A percentile compares a stretch with the other conserved stretches of the same genome.
Evolutionary conservation across 2,113 vertebrate species (phyloP).

Genomic region (Pantherophis guttatus): DNA sequence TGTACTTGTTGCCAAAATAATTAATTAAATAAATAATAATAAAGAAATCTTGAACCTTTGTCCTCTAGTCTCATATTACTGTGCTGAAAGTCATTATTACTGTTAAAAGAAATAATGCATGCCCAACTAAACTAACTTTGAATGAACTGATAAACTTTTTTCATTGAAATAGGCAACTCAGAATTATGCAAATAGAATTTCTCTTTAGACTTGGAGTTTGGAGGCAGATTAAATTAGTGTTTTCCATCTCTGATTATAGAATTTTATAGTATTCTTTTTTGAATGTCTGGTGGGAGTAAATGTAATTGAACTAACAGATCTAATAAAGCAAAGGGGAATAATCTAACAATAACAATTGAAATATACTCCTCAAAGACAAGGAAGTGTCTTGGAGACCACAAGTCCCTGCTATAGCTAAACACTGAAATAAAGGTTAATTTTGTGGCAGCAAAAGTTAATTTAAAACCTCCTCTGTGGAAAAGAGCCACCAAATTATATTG

Average conservation of each 20-base stretch:
- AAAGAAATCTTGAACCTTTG: not conserved
- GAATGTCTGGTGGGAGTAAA: not conserved
- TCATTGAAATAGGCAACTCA: not conserved
- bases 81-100: not conserved
- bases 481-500: slow-evolving; percentile 19
- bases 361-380: not conserved
- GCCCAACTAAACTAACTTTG: not conserved
- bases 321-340: not conserved
- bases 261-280: not conserved
- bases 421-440: slow-evolving; percentile 21
- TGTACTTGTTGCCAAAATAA: no score
- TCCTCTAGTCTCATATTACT: not conserved
- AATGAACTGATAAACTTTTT: not conserved
- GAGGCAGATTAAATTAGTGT: not conserved
- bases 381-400: not conserved
- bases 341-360: slow-evolving; percentile 17
- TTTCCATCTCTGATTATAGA: slow-evolving; percentile 4
- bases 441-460: slow-evolving; percentile 13
- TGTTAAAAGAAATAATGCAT: not conserved
- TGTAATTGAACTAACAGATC: not conserved
- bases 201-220: slow-evolving; percentile 3
- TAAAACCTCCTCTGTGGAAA: not conserved
- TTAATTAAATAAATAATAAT: no score
- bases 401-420: not conserved
- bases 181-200: not conserved